Evolutionary conservation across 2,888 invertebrate species (phyloP), one percentile per base, ranked within the genome.

Genomic region (Strigamia crassipes): DNA sequence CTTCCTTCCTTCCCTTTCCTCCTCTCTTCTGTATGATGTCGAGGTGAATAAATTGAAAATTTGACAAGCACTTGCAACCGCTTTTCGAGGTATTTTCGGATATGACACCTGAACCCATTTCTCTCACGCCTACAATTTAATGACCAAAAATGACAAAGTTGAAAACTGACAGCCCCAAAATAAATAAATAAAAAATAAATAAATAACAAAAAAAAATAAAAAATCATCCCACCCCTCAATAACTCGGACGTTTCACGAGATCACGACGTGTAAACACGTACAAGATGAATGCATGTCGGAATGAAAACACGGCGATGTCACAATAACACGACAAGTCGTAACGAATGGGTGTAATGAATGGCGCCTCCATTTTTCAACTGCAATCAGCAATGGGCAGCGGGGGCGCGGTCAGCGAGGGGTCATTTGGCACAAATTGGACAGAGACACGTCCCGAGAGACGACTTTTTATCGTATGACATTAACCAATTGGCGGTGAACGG

Each of bases 391-490:
- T 73, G 31, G 73, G 73, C 73, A 73, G 73, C 73, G 73, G 73
- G 73, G 73, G 73, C 73, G 73, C 73, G 73, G 73, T 73, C 73
- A 73, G 73, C 73, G 73, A 73, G 42, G 78, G 78, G 78, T 78
- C 78, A 78, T 78, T 80, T 80, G 80, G 80, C 51, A n/a, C 80
- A 80, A 80, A 80, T 80, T 80, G 80, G 80, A 80, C 80, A 80
- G 23, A 46, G 56, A 31, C 80, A 51, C 46, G 18, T 80, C 80
- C 80, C 56, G 31, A 8, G 80, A 46, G 80, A 51, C 51, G 23
- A 21, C 51, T 80, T 80, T 80, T 80, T 80, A 78, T 78, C 78
- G 78, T 78, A 15, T 41, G 41, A 41, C 78, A 78, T 78, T 41
- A 41, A 78, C 18, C 78, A 78, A 78, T 78, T 78, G 78, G 34